Base-by-base conservation (phyloP, 2,797 vertebrate genomes). In the Leptatherina wallacei region DNA sequence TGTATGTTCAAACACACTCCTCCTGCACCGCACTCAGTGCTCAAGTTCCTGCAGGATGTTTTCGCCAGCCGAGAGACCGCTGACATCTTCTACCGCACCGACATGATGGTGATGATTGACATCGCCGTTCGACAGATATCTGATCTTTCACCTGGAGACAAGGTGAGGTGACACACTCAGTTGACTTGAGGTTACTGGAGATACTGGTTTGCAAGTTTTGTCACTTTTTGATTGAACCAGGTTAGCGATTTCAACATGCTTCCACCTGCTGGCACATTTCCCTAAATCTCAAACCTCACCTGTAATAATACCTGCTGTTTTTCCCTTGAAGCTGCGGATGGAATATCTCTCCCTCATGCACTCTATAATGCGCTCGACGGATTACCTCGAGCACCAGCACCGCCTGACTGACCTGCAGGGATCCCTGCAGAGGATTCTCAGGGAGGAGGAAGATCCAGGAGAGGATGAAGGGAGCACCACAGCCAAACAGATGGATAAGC, bases 71-170 rank as follows among this genome's bases (percentile, higher is more conserved):
- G 79, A 8, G 90, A 96, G 68, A 97, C 98, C 0, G 96, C 97
- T 0, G 80, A 95, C 85, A 97, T 99, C 91, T 99, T 99, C 94
- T 99, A 99, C 91, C 95, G 95, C 90, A 96, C 96, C 0, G 98
- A 99, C 92, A 98, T 99, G 98, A 98, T 99, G 98, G 98, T 98
- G 47, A 97, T 98, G 93, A 99, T 99, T 0, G 98, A 99, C 93
- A 98, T 99, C 42, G 93, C 96, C 0, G 98, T 99, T 82, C 95
- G 98, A 55, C 97, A 97, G 84, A 97, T 99, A 47, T 97, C 98
- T 0, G 98, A 99, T 90, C 96, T 99, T 77, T 99, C 97, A 0
- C 97, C 98, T 0, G 98, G 98, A 84, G 98, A 99, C 85, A 97
- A 98, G 96, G 95, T 95, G 75, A 90, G 81, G 5, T 14, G 24